phyloP scores from a whole-genome alignment of 1,140 invertebrate genomes.

The Hyles vespertilio region DNA sequence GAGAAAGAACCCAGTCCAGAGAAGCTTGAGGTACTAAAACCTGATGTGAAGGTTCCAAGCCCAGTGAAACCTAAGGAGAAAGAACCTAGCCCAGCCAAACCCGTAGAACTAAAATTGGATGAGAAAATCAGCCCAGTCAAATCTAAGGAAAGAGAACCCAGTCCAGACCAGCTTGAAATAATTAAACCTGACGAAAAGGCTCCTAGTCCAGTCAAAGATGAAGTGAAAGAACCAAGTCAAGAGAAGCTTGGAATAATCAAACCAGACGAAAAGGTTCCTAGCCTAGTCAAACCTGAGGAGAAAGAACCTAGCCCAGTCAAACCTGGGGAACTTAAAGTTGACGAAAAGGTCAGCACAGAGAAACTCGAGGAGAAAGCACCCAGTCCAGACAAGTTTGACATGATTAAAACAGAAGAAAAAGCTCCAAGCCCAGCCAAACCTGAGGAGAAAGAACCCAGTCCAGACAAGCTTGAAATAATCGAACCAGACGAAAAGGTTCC shows the following conservation, averaged over 20 bases:
- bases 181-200: too few species aligned
- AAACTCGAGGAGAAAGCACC: neutral
- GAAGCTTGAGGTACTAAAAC: neutral
- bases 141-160: too few species aligned
- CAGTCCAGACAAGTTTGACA: too few species aligned
- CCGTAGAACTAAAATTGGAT: neutral
- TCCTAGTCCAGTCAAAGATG: neutral
- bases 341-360: neutral
- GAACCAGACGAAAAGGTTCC: neutral
- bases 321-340: neutral
- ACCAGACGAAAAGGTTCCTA: neutral
- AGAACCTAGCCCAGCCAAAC: neutral
- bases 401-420: neutral
- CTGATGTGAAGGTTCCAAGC: constrained; percentile 3
- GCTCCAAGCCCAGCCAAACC: neutral
- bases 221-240: neutral
- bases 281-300: constrained; percentile 6
- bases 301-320: neutral
- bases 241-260: neutral
- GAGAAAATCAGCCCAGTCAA: neutral
- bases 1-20: constrained; percentile 4
- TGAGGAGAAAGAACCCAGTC: constrained; percentile 5
- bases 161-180: too few species aligned
- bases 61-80: neutral
- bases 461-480: neutral